Evolutionary conservation across 2,113 vertebrate species (phyloP).

Genomic region (Scomber japonicus): DNA sequence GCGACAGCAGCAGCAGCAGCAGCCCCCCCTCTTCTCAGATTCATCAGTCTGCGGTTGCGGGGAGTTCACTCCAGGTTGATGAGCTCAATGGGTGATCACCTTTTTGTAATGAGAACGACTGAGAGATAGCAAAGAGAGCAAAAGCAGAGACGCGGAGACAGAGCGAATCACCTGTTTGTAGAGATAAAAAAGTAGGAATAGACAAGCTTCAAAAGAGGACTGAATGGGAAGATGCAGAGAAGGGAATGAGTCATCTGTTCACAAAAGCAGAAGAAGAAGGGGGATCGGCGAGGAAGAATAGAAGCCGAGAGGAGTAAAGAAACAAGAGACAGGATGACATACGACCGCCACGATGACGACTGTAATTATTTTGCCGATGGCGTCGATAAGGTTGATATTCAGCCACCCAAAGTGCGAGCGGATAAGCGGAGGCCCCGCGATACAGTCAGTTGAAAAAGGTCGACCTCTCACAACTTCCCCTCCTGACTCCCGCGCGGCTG

Average conservation of each 20-base stretch:
- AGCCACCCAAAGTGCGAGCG: constrained; percentile 12
- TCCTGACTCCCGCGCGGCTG: constrained; percentile 49
- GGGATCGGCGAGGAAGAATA: background rate
- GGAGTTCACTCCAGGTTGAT: constrained; percentile 69
- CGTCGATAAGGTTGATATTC: constrained; percentile 45
- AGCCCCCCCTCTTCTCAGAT: constrained; percentile 41
- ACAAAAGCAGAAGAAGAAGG: background rate
- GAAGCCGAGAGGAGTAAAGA: background rate
- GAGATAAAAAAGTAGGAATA: constrained; percentile 61
- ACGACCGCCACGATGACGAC: background rate
- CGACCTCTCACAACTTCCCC: constrained; percentile 55
- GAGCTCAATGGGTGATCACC: constrained; percentile 80
- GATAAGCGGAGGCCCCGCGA: constrained; percentile 6
- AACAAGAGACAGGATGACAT: constrained; percentile 12
- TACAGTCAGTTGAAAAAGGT: constrained; percentile 65
- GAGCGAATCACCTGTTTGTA: constrained; percentile 52
- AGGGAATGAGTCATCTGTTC: constrained; percentile 39
- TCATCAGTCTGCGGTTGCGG: constrained; percentile 67
- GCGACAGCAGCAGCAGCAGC: constrained; percentile 41
- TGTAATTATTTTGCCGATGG: constrained; percentile 45
- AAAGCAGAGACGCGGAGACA: constrained; percentile 32
- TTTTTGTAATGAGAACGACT: constrained; percentile 70
- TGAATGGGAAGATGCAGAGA: constrained; percentile 27
- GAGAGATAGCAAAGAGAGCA: constrained; percentile 36
- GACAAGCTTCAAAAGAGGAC: constrained; percentile 30